Evolutionary conservation across 2,113 vertebrate genomes (phyloP).

Genomic region (Rostratula benghalensis): DNA sequence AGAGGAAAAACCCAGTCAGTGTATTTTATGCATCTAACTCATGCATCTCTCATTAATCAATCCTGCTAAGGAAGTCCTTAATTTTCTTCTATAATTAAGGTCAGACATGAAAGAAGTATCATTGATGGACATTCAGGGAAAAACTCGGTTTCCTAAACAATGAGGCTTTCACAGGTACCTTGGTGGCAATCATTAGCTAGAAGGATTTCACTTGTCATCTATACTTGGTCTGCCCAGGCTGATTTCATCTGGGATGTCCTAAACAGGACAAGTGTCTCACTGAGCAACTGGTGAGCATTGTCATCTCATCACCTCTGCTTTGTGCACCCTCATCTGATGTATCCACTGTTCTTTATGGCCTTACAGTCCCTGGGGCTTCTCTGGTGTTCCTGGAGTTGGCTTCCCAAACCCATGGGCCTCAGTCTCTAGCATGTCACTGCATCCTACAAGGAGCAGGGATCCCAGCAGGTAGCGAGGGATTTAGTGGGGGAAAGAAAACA

Average conservation of each 20-base stretch:
- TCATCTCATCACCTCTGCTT: neutral
- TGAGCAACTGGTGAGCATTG: neutral
- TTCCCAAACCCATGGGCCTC: neutral
- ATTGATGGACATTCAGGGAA: neutral
- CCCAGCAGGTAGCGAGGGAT: neutral
- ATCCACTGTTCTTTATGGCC: neutral
- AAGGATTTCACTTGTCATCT: neutral
- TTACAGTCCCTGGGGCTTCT: neutral
- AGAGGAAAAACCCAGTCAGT: neutral
- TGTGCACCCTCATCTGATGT: neutral
- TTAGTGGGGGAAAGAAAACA: neutral
- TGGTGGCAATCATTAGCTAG: neutral
- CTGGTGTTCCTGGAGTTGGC: neutral
- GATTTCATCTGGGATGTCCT: neutral
- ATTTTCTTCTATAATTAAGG: neutral
- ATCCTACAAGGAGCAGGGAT: neutral
- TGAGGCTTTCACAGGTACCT: neutral
- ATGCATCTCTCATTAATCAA: neutral
- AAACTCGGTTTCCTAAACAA: neutral
- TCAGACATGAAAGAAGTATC: neutral
- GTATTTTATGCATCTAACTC: neutral
- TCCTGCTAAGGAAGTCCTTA: neutral
- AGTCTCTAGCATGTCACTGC: accelerated
- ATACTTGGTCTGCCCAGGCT: neutral
- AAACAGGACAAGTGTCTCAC: neutral